These are phyloP conservation scores for Sandelia bainsii DNA, from an alignment of 2,797 vertebrate species.

Conservation along the genomic window DNA sequence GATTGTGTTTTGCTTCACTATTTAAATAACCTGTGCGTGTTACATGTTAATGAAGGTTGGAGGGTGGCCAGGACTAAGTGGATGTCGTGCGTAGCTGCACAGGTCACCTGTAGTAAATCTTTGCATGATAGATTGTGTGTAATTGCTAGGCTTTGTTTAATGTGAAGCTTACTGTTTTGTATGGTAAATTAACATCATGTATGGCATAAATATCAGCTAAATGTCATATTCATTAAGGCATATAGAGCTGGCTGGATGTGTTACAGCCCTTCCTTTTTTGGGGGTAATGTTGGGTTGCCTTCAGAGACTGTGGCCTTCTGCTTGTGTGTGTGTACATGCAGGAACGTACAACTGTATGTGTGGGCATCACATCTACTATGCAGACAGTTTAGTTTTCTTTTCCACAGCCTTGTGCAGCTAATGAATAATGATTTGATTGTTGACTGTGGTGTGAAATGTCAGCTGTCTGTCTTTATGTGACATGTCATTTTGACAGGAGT, in stretches of 20 bases:
- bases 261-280: slow-evolving; percentile 50
- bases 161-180: slow-evolving; percentile 76
- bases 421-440: slow-evolving; percentile 68
- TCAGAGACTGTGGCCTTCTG: neutral
- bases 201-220: slow-evolving; percentile 86
- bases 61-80: slow-evolving; percentile 47
- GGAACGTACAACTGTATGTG: neutral
- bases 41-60: slow-evolving; percentile 74
- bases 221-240: slow-evolving; percentile 86
- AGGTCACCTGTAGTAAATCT: slow-evolving; percentile 76
- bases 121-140: slow-evolving; percentile 74
- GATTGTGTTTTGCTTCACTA: slow-evolving; percentile 56
- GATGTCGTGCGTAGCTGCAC: slow-evolving; percentile 64
- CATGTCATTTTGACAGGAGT: slow-evolving; percentile 57
- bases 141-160: slow-evolving; percentile 83
- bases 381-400: slow-evolving; percentile 20
- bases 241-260: slow-evolving; percentile 65
- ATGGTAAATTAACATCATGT: slow-evolving; percentile 76
- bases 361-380: slow-evolving; percentile 50
- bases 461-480: slow-evolving; percentile 57
- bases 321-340: slow-evolving; percentile 26
- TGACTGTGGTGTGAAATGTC: slow-evolving; percentile 69
- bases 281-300: neutral
- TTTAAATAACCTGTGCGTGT: slow-evolving; percentile 68
- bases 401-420: slow-evolving; percentile 43